phyloP scores from a whole-genome alignment of 2,113 vertebrate species.

The Tyto alba region DNA sequence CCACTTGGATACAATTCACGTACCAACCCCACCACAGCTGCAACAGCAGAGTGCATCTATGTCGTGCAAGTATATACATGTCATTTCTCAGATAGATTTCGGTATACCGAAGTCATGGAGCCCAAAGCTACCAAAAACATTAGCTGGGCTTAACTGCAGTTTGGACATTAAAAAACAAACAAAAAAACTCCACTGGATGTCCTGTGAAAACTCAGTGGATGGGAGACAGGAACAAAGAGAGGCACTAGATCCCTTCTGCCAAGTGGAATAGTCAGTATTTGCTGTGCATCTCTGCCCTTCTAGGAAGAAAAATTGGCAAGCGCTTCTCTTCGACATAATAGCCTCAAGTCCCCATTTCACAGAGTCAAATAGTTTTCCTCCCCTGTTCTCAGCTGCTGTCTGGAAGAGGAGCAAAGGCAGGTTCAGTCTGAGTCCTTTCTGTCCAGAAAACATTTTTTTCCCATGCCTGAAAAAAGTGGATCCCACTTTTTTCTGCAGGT shows the following conservation, averaged over 20 bases:
- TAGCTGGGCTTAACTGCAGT: not conserved
- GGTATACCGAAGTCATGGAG: not conserved
- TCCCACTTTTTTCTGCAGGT: not conserved
- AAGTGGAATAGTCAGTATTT: not conserved
- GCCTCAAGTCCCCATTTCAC: not conserved
- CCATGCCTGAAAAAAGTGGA: not conserved
- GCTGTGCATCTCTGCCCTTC: not conserved
- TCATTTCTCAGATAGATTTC: not conserved
- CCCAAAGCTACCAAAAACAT: not conserved
- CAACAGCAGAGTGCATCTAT: not conserved
- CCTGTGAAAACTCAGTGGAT: not conserved
- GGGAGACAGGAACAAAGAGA: not conserved
- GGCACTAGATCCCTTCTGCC: not conserved
- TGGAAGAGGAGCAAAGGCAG: not conserved
- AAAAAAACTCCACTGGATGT: not conserved
- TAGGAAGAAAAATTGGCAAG: not conserved
- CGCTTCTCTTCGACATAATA: not conserved
- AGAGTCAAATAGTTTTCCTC: not conserved
- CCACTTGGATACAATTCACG: not conserved
- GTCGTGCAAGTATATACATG: accelerated
- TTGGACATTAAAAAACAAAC: no score
- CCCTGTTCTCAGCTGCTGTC: not conserved
- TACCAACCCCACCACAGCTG: not conserved
- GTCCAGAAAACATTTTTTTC: not conserved
- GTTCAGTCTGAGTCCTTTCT: not conserved